Percentiles rank a stretch among this genome's conserved stretches.
Evolutionary conservation across 2,797 vertebrate species (phyloP).

Genomic region (Mionectes olivaceus): DNA sequence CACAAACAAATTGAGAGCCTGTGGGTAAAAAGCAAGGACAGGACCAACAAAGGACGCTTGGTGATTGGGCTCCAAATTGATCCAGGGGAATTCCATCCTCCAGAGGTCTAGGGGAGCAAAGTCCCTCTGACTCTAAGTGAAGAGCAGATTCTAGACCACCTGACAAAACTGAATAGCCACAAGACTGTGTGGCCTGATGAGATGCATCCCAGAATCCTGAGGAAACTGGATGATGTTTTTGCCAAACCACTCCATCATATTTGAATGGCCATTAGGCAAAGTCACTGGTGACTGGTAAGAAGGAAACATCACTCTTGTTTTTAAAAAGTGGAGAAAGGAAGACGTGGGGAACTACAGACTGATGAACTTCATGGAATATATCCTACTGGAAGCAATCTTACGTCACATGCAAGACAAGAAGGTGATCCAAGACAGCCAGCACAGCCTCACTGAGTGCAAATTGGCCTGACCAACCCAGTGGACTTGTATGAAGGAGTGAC

Average conservation of each 20-base stretch:
- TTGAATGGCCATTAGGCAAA: not conserved
- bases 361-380: not conserved
- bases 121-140: not conserved
- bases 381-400: not conserved
- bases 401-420: not conserved
- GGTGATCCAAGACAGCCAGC: not conserved
- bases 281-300: not conserved
- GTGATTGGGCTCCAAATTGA: not conserved
- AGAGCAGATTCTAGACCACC: not conserved
- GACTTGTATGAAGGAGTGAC: not conserved
- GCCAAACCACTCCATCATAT: not conserved
- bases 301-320: not conserved
- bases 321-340: not conserved
- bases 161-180: not conserved
- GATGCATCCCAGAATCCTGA: not conserved
- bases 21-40: not conserved
- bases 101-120: not conserved
- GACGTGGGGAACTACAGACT: not conserved
- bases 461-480: not conserved
- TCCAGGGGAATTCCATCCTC: not conserved
- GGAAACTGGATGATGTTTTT: not conserved
- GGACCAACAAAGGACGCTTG: not conserved
- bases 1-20: not conserved
- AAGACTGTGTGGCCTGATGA: not conserved
- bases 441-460: not conserved